Conservation (phyloP, 35 echinoderm and acorn worm species). For the Anneissia japonica region DNA sequence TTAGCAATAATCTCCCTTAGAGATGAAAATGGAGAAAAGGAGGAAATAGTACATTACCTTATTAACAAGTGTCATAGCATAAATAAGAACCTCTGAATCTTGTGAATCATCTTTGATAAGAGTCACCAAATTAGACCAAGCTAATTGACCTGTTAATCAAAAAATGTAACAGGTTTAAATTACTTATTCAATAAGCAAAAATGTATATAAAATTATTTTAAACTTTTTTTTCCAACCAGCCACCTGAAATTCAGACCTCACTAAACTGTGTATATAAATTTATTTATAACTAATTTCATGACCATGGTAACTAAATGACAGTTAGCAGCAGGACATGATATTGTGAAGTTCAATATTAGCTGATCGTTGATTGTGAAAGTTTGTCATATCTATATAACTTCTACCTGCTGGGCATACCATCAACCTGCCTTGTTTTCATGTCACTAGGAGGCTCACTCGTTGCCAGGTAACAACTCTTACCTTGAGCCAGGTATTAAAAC, state of each 20-base stretch:
- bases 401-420: not conserved
- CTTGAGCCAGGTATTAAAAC: not conserved
- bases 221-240: too few relatives aligned
- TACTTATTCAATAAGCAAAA: too few relatives aligned
- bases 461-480: not conserved
- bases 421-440: not conserved
- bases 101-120: constrained; percentile 78
- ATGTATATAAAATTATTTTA: too few relatives aligned
- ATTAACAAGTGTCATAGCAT: constrained; percentile 90
- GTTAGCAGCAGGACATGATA: not conserved
- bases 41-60: constrained; percentile 55
- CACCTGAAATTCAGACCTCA: too few relatives aligned
- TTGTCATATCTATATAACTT: not conserved
- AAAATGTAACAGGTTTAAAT: too few relatives aligned
- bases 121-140: constrained; percentile 65
- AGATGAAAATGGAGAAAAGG: too few relatives aligned
- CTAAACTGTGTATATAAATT: too few relatives aligned
- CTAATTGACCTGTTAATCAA: constrained; percentile 37
- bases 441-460: not conserved
- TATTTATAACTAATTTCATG: too few relatives aligned
- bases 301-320: not conserved
- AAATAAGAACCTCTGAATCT: constrained; percentile 77
- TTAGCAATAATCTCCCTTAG: too few relatives aligned
- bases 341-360: not conserved
- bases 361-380: not conserved